Evolutionary conservation across 1,140 invertebrate genomes (phyloP).

Genomic region (Oscheius sp.): DNA sequence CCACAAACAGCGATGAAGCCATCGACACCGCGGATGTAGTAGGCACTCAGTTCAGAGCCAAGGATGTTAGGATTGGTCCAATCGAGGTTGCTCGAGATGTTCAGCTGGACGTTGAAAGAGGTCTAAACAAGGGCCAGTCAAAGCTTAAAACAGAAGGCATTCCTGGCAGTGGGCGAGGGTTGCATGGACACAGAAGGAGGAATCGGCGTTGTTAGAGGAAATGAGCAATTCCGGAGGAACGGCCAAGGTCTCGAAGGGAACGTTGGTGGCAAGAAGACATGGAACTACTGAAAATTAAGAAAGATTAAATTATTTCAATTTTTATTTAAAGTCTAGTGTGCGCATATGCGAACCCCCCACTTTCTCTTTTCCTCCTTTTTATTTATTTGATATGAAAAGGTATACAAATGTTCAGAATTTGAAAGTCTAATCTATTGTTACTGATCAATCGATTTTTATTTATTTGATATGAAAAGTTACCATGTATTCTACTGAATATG

Average conservation of each 20-base stretch:
- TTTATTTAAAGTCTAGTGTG: no score
- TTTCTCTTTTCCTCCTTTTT: no score
- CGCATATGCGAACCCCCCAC: no score
- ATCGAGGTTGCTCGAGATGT: background rate
- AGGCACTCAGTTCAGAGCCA: background rate
- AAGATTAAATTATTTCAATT: no score
- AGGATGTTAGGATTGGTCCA: background rate
- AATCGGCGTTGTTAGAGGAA: background rate
- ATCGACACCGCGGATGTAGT: background rate
- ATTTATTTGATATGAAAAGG: no score
- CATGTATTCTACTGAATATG: no score
- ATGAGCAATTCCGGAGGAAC: background rate
- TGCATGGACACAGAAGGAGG: background rate
- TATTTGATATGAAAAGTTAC: no score
- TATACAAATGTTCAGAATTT: no score
- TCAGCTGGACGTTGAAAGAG: background rate
- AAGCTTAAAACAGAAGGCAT: background rate
- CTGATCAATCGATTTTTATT: no score
- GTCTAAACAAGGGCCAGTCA: background rate
- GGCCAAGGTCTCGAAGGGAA: no score
- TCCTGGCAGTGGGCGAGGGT: background rate
- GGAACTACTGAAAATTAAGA: no score
- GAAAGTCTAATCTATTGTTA: no score
- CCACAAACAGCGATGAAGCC: background rate
- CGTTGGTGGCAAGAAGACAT: background rate